These are phyloP conservation scores for Simalia tracyae DNA, from an alignment of 2,797 vertebrate genomes.

Conservation along the genomic window DNA sequence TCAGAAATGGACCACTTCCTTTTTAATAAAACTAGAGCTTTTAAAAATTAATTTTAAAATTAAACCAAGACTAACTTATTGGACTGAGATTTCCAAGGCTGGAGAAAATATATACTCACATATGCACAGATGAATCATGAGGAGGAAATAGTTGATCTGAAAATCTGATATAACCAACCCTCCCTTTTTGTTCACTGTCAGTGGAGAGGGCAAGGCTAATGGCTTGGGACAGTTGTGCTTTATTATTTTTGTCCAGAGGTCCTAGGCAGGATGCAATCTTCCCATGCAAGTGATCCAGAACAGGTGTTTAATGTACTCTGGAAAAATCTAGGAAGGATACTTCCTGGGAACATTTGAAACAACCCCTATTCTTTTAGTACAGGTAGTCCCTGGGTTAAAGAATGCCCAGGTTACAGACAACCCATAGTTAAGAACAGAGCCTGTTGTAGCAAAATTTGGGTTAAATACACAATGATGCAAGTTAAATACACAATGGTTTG, in stretches of 20 bases:
- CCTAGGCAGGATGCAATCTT: neutral
- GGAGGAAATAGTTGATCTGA: neutral
- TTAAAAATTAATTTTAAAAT: neutral
- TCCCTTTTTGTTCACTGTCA: neutral
- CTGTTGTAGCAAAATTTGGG: too few species aligned
- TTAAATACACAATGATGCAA: too few species aligned
- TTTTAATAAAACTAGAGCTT: neutral
- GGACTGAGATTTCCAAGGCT: neutral
- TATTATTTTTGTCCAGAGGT: neutral
- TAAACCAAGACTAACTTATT: neutral
- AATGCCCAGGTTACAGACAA: too few species aligned
- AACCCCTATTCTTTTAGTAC: neutral
- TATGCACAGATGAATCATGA: neutral
- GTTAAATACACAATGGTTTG: too few species aligned
- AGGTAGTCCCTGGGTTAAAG: too few species aligned
- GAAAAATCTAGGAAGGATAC: neutral
- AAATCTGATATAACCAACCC: neutral
- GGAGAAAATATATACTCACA: neutral
- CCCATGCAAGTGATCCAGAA: neutral
- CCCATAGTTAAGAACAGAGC: too few species aligned
- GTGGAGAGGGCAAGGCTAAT: neutral
- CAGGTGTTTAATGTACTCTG: neutral
- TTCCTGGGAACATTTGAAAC: neutral
- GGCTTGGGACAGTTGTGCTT: neutral
- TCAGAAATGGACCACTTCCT: neutral